phyloP scores from a whole-genome alignment of 2,797 vertebrate genomes.

The Presbytis comata region DNA sequence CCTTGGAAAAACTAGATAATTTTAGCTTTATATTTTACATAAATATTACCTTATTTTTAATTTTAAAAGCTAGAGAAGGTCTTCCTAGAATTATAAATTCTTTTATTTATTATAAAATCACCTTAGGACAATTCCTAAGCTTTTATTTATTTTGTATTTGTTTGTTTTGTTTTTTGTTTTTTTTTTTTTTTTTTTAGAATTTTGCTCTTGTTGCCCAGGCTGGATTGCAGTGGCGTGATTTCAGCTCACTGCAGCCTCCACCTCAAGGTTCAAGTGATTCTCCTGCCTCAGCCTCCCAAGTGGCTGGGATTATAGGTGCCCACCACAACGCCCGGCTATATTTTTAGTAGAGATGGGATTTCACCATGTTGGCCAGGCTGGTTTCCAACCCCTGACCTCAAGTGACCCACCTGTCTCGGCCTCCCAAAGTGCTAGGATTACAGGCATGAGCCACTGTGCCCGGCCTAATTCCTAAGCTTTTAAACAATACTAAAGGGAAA shows the following conservation, averaged over 20 bases:
- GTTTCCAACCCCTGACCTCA: background rate
- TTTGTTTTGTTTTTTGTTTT: too few relatives aligned
- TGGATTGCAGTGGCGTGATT: background rate
- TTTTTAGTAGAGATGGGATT: background rate
- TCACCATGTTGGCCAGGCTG: background rate
- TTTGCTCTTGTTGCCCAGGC: background rate
- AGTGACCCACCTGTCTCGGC: background rate
- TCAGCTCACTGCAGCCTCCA: background rate
- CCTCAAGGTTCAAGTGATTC: background rate
- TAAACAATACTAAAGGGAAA: background rate
- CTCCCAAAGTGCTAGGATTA: background rate
- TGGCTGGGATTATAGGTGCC: background rate
- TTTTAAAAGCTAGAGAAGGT: slow-evolving; percentile 18
- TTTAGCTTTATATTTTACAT: slow-evolving; percentile 43
- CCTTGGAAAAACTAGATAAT: background rate
- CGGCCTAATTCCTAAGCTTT: background rate
- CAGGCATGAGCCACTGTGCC: background rate
- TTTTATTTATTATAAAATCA: slow-evolving; percentile 37
- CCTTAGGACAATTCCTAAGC: background rate
- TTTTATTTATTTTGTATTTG: background rate
- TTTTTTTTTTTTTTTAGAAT: too few relatives aligned
- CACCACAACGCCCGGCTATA: background rate
- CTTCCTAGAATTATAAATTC: slow-evolving; percentile 33
- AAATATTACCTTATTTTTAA: slow-evolving; percentile 30
- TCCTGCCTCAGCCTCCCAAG: background rate